phyloP scores from a whole-genome alignment of 2,113 vertebrate species.

The Leptosomus discolor region DNA sequence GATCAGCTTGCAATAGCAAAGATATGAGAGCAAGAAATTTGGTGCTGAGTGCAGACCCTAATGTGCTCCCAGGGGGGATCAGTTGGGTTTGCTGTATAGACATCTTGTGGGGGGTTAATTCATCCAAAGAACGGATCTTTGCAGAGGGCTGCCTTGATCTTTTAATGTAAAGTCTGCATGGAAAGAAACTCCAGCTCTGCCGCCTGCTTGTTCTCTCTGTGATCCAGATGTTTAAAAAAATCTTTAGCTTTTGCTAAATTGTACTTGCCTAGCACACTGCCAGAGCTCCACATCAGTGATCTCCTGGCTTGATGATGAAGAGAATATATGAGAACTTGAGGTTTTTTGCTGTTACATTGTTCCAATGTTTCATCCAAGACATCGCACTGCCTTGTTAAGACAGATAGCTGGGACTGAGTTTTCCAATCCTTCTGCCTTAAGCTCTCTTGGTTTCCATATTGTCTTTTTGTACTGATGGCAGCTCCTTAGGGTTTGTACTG shows the following conservation, averaged over 20 bases:
- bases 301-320: background rate
- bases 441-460: background rate
- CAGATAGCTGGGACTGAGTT: background rate
- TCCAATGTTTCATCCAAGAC: rapidly evolving
- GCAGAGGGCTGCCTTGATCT: background rate
- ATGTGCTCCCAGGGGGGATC: background rate
- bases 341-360: background rate
- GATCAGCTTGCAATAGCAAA: background rate
- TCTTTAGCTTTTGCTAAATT: background rate
- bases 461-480: background rate
- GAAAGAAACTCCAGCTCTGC: background rate
- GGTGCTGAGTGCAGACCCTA: background rate
- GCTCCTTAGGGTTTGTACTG: background rate
- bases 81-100: background rate
- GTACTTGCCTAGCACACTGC: background rate
- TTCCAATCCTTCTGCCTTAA: background rate
- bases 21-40: background rate
- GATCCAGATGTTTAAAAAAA: background rate
- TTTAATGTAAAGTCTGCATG: background rate
- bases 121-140: background rate
- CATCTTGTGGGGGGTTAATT: background rate
- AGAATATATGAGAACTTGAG: background rate
- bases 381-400: background rate
- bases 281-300: background rate
- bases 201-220: background rate